These are phyloP conservation scores for Synergus itoensis DNA, from an alignment of 2,888 invertebrate genomes.

Conservation along the genomic window DNA sequence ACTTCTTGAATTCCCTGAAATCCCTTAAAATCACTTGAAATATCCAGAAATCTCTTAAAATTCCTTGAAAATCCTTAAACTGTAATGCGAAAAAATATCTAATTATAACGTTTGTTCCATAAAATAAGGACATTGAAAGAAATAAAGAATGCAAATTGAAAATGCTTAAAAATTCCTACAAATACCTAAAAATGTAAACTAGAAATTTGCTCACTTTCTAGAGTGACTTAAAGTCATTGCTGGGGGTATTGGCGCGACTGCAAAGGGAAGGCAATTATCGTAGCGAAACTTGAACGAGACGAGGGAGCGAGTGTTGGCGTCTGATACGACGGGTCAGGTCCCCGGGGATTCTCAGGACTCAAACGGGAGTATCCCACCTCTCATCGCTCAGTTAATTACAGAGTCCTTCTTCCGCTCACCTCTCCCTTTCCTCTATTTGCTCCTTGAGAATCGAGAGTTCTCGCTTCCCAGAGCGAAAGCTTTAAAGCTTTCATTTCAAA, in stretches of 20 bases:
- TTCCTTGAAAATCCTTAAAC: too few relatives aligned
- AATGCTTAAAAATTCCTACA: too few relatives aligned
- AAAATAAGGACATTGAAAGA: too few relatives aligned
- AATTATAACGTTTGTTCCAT: too few relatives aligned
- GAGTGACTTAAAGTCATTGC: slow-evolving; percentile 50
- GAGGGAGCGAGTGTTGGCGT: slow-evolving; percentile 72
- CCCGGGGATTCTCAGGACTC: slow-evolving; percentile 74
- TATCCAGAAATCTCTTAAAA: too few relatives aligned
- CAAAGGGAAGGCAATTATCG: slow-evolving; percentile 76
- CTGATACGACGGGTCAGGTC: slow-evolving; percentile 76
- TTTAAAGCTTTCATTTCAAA: slow-evolving; percentile 11
- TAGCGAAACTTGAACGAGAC: slow-evolving; percentile 74
- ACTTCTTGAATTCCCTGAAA: too few relatives aligned
- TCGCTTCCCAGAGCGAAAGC: not conserved
- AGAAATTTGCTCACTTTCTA: slow-evolving; percentile 2
- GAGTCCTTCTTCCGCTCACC: slow-evolving; percentile 61
- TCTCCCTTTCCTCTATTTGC: slow-evolving; percentile 46
- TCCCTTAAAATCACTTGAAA: too few relatives aligned
- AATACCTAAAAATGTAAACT: not conserved
- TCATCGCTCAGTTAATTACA: slow-evolving; percentile 74
- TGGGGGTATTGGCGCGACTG: slow-evolving; percentile 71
- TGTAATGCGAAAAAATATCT: too few relatives aligned
- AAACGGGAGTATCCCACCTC: slow-evolving; percentile 70
- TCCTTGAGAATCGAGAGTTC: slow-evolving; percentile 14
- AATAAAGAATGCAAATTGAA: too few relatives aligned